A percentile compares a stretch with the other conserved stretches of the same genome.
Conservation (phyloP, 2,113 vertebrate species). For the Myodes glareolus region DNA sequence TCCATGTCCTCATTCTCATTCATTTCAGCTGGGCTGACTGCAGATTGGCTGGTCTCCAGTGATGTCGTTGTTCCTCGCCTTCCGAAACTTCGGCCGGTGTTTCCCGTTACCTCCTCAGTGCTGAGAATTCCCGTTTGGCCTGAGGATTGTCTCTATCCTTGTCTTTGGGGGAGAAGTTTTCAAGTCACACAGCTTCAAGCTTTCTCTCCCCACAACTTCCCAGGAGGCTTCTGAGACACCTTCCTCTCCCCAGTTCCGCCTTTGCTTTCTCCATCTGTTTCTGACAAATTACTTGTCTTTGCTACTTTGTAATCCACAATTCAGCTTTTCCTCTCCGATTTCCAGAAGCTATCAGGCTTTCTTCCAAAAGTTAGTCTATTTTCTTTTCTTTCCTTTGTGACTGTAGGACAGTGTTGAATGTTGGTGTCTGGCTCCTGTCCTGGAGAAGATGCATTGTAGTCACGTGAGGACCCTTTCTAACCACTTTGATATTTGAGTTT, state of each 20-base stretch:
- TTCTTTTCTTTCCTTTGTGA: background rate
- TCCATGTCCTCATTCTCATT: background rate
- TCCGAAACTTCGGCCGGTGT: background rate
- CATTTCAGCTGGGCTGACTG: background rate
- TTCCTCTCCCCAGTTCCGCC: background rate
- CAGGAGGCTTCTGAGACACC: rapidly evolving
- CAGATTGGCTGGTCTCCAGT: conserved; percentile 23
- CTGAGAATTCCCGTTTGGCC: background rate
- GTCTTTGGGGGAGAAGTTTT: background rate
- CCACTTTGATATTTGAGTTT: background rate
- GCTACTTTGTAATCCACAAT: background rate
- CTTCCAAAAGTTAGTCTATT: background rate
- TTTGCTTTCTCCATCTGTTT: background rate
- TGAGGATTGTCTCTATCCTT: background rate
- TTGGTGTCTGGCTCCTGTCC: background rate
- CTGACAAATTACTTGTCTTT: background rate
- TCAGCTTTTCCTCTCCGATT: background rate
- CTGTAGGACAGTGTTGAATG: background rate
- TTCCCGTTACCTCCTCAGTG: background rate
- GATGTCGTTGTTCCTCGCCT: background rate
- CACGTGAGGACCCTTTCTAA: background rate
- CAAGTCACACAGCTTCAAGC: background rate
- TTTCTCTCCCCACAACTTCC: rapidly evolving
- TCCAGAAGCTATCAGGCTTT: background rate
- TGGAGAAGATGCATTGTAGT: background rate